These are phyloP conservation scores for Amphipoea lucens DNA, from an alignment of 2,888 invertebrate genomes.

Conservation along the genomic window DNA sequence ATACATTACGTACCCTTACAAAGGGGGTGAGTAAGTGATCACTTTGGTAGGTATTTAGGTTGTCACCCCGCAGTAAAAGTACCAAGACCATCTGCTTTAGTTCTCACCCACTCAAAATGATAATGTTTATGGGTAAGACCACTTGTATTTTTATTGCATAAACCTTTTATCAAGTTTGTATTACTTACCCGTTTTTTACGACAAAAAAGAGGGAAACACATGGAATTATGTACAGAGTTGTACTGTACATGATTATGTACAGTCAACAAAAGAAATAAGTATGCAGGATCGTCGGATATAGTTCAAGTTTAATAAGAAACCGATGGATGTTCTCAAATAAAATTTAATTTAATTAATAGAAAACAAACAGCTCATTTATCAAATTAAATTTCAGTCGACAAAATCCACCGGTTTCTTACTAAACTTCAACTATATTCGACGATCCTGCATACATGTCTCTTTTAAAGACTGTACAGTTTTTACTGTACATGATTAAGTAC, in stretches of 20 bases:
- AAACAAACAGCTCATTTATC: too few relatives aligned
- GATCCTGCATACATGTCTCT: too few relatives aligned
- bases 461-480: too few relatives aligned
- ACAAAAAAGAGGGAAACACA: neutral
- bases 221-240: neutral
- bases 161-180: conserved; percentile 4
- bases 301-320: too few relatives aligned
- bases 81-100: conserved; percentile 29
- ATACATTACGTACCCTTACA: conserved; percentile 38
- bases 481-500: neutral
- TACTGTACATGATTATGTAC: too few relatives aligned
- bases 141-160: conserved; percentile 10
- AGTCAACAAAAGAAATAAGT: too few relatives aligned
- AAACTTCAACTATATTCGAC: too few relatives aligned
- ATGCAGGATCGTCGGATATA: too few relatives aligned
- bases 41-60: conserved; percentile 27
- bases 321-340: too few relatives aligned
- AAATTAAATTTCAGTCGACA: too few relatives aligned
- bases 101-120: conserved; percentile 45
- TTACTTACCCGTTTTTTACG: neutral
- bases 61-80: conserved; percentile 17
- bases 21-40: conserved; percentile 45
- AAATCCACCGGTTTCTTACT: too few relatives aligned
- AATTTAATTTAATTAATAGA: too few relatives aligned
- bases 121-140: conserved; percentile 1